phyloP scores from a whole-genome alignment of 92 coral and sea anemone species.

The Porites divaricata region DNA sequence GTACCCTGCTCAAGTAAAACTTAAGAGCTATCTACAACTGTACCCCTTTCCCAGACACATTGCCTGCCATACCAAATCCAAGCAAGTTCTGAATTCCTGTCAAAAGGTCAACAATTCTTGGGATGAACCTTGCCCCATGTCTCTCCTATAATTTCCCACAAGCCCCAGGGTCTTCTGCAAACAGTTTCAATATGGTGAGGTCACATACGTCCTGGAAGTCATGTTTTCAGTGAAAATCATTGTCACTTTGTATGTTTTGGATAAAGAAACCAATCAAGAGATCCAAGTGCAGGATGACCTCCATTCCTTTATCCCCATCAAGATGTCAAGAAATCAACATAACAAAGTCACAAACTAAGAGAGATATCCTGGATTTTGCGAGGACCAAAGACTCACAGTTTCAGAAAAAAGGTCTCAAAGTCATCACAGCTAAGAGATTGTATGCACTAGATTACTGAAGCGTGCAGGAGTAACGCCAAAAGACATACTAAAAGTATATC shows the following conservation, averaged over 20 bases:
- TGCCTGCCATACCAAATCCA: background rate
- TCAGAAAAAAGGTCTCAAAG: too few relatives aligned
- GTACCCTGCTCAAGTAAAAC: too few relatives aligned
- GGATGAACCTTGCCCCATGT: background rate
- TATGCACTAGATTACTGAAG: too few relatives aligned
- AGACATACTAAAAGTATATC: too few relatives aligned
- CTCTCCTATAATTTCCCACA: background rate
- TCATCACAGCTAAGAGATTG: too few relatives aligned
- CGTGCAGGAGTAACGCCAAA: too few relatives aligned
- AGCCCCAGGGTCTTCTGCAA: background rate
- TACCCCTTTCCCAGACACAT: background rate
- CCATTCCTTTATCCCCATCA: background rate
- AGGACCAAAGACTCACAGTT: too few relatives aligned
- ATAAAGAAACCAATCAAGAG: conserved; percentile 1
- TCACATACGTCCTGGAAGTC: background rate
- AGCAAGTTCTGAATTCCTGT: background rate
- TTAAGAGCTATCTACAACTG: too few relatives aligned
- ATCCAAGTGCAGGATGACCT: conserved; percentile 10
- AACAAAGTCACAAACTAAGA: background rate
- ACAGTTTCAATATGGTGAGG: background rate
- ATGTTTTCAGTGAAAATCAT: background rate
- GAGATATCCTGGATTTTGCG: too few relatives aligned
- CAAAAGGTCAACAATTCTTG: background rate
- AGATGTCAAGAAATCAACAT: background rate
- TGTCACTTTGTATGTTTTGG: background rate